Evolutionary conservation across 1,140 invertebrate species (phyloP).

Genomic region (Pectinophora gossypiella): DNA sequence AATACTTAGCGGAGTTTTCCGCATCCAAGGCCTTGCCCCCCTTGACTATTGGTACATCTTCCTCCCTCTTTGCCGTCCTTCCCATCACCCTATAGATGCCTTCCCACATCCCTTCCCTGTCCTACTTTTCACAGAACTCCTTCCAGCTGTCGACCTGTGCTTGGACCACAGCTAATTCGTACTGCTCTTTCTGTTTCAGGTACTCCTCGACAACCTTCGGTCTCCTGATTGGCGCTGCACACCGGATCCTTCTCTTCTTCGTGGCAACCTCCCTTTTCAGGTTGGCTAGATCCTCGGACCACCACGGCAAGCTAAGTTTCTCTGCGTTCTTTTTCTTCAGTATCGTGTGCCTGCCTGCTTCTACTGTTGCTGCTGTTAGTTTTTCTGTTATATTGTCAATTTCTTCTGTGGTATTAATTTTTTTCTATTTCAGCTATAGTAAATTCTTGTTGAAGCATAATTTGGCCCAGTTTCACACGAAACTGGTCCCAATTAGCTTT

Average conservation of each 20-base stretch:
- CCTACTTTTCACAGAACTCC: background rate
- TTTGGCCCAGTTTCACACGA: constrained; percentile 6
- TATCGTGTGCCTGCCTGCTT: constrained; percentile 11
- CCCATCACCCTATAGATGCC: background rate
- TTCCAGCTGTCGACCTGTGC: background rate
- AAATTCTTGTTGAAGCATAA: constrained; percentile 5
- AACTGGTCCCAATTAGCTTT: constrained; percentile 13
- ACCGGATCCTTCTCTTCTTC: background rate
- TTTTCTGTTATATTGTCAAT: constrained; percentile 3
- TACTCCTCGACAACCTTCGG: background rate
- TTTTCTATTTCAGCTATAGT: constrained; percentile 5
- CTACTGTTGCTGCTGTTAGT: background rate
- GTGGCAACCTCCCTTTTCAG: background rate
- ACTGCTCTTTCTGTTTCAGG: background rate
- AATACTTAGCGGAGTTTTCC: background rate
- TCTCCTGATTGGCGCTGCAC: background rate
- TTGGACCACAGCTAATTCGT: background rate
- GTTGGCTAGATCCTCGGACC: background rate
- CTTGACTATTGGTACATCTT: background rate
- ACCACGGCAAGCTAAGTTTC: constrained; percentile 5
- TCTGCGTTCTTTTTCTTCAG: constrained; percentile 9
- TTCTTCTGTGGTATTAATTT: constrained; percentile 1
- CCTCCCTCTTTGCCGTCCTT: background rate
- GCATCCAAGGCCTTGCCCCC: background rate
- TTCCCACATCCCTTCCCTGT: background rate